These are phyloP conservation scores for Iselma pallidipennis DNA, from an alignment of 2,888 invertebrate species.

Conservation along the genomic window DNA sequence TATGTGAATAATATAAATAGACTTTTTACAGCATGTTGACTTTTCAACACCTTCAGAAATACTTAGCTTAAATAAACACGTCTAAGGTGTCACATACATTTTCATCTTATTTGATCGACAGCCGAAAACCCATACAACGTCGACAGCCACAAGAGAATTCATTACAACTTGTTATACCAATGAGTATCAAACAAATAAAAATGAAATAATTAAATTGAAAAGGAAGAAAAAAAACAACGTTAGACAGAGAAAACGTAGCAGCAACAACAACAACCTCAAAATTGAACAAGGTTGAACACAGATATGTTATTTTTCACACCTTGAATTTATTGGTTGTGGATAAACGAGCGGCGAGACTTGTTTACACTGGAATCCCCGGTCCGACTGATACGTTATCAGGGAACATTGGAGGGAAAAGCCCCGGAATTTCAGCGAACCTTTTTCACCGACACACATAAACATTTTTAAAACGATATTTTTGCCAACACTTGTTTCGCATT, in stretches of 20 bases:
- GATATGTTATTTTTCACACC: not conserved
- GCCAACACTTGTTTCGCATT: no score
- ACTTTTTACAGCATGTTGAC: conserved; percentile 27
- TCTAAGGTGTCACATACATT: conserved; percentile 28
- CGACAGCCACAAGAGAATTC: no score
- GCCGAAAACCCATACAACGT: conserved; percentile 17
- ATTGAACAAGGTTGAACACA: not conserved
- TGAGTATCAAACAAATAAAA: not conserved
- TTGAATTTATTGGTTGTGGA: not conserved
- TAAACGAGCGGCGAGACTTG: not conserved
- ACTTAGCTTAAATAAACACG: conserved; percentile 30
- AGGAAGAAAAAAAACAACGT: not conserved
- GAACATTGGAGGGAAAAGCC: not conserved
- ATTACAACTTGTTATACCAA: not conserved
- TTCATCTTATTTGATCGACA: conserved; percentile 24
- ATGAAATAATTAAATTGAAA: not conserved
- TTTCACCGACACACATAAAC: no score
- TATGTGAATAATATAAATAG: conserved; percentile 17
- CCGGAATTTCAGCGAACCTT: not conserved
- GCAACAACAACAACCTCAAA: not conserved
- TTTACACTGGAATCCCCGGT: not conserved
- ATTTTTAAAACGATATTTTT: no score
- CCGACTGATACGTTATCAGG: not conserved
- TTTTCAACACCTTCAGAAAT: conserved; percentile 28
- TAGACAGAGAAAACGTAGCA: not conserved